phyloP scores from a whole-genome alignment of 1,140 invertebrate genomes.

The Micrasema minimum region DNA sequence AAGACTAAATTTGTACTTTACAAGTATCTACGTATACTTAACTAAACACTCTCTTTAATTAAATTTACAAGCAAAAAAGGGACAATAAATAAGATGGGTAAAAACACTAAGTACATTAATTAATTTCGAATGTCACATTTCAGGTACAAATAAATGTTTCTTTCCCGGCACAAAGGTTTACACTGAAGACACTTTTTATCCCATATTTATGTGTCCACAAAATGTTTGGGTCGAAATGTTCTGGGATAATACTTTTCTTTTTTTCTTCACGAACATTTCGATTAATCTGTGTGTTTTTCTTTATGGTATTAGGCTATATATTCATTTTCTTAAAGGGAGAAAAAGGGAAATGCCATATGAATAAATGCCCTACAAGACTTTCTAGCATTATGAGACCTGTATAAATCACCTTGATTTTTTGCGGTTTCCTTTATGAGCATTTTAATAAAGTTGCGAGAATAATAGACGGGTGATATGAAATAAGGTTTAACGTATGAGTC shows the following conservation, averaged over 20 bases:
- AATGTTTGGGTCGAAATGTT: conserved; percentile 16
- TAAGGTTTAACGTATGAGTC: background rate
- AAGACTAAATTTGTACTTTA: too few relatives aligned
- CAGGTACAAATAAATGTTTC: conserved; percentile 23
- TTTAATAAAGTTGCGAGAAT: conserved; percentile 1
- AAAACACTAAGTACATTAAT: conserved; percentile 1
- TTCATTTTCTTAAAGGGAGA: conserved; percentile 31
- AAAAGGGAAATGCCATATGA: conserved; percentile 42
- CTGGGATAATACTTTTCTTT: conserved; percentile 45
- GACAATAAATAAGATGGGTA: background rate
- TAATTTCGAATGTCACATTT: conserved; percentile 25
- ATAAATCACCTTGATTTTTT: conserved; percentile 47
- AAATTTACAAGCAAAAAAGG: too few relatives aligned
- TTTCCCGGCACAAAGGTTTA: conserved; percentile 4
- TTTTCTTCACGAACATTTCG: conserved; percentile 49
- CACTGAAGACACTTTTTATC: conserved; percentile 40
- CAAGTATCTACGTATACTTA: too few relatives aligned
- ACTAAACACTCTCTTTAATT: too few relatives aligned
- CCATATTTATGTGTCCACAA: conserved; percentile 43
- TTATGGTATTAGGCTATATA: conserved; percentile 21
- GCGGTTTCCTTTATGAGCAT: conserved; percentile 28
- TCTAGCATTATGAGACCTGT: conserved; percentile 29
- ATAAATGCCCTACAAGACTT: conserved; percentile 40
- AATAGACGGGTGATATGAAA: background rate
- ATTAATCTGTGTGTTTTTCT: conserved; percentile 18